phyloP scores from a whole-genome alignment of 2,888 invertebrate species.

The Meta bourneti region DNA sequence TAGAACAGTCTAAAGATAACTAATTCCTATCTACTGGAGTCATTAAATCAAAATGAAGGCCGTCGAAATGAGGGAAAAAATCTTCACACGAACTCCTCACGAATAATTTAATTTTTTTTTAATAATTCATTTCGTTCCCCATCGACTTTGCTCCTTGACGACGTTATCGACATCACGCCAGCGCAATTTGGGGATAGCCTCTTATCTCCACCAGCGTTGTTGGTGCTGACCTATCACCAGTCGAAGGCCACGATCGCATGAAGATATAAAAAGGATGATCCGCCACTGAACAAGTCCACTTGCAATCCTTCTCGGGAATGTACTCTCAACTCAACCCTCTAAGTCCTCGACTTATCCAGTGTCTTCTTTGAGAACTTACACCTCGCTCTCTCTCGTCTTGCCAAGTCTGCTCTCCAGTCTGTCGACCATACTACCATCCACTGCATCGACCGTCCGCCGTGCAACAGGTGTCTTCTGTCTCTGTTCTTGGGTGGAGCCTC shows the following conservation, averaged over 20 bases:
- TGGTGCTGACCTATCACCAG: slow-evolving; percentile 43
- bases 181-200: slow-evolving; percentile 62
- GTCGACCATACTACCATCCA: not conserved
- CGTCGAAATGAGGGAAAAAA: not conserved
- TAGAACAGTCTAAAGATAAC: too few species aligned
- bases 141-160: not conserved
- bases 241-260: slow-evolving; percentile 36
- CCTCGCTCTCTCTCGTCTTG: not conserved
- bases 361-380: not conserved
- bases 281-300: not conserved
- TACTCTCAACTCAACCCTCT: not conserved
- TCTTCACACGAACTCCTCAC: not conserved
- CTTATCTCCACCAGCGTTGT: slow-evolving; percentile 39
- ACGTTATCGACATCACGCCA: not conserved
- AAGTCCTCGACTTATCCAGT: too few species aligned
- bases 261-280: slow-evolving; percentile 24
- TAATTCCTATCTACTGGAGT: too few species aligned
- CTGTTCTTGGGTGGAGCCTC: not conserved
- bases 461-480: not conserved
- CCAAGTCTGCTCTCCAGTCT: not conserved
- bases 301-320: not conserved
- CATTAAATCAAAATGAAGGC: not conserved
- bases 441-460: not conserved
- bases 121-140: too few species aligned
- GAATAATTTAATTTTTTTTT: not conserved